Evolutionary conservation across 2,113 vertebrate species (phyloP).

Genomic region (Theristicus caerulescens): DNA sequence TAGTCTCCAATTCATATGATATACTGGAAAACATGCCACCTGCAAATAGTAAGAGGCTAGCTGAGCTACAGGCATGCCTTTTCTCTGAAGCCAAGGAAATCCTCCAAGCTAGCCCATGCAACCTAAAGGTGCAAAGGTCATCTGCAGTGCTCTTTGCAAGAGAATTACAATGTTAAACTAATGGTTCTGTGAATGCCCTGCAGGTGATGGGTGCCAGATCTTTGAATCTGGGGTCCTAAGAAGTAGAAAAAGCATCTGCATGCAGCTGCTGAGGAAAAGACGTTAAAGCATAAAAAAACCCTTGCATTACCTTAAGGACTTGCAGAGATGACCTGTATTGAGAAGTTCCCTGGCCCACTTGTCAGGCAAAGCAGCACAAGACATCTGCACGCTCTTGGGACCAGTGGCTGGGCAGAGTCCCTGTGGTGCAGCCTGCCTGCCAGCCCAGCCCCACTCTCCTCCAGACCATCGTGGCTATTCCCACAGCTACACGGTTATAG

Average conservation of each 20-base stretch:
- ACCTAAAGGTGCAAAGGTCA: background rate
- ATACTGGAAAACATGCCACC: background rate
- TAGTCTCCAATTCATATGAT: background rate
- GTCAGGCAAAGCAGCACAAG: background rate
- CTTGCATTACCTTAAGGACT: background rate
- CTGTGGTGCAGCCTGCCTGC: background rate
- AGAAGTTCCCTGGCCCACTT: background rate
- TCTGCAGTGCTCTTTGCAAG: background rate
- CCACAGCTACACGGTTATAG: background rate
- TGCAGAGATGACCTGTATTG: rapidly evolving
- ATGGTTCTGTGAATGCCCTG: rapidly evolving
- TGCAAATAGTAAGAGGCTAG: background rate
- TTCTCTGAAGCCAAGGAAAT: background rate
- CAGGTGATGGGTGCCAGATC: background rate
- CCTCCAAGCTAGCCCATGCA: background rate
- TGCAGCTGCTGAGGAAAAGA: rapidly evolving
- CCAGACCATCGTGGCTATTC: background rate
- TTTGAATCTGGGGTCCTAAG: background rate
- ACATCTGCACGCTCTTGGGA: background rate
- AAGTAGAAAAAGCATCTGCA: background rate
- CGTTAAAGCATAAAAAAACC: background rate
- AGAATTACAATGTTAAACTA: rapidly evolving
- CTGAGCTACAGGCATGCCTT: background rate
- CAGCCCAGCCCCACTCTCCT: background rate
- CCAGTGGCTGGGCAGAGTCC: background rate